These are phyloP conservation scores for Cyclopterus lumpus DNA, from an alignment of 2,797 vertebrate genomes.

Conservation along the genomic window DNA sequence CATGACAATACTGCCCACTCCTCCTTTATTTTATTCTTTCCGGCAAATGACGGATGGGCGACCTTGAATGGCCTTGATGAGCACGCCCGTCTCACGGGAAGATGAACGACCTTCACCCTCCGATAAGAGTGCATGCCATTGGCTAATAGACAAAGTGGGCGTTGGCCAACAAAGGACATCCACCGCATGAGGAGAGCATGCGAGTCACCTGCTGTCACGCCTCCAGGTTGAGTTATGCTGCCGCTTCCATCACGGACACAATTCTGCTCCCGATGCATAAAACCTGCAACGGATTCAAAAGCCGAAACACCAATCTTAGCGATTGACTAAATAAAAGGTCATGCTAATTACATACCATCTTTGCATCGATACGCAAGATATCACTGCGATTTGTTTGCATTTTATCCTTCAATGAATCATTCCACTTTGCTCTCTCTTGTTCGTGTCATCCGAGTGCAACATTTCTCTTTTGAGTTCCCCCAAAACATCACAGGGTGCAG, in stretches of 20 bases:
- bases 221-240: conserved; percentile 50
- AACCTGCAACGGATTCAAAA: conserved; percentile 1
- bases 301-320: not conserved
- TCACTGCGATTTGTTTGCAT: not conserved
- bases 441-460: not conserved
- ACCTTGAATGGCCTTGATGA: conserved; percentile 63
- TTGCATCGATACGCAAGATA: not conserved
- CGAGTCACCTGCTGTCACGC: conserved; percentile 39
- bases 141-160: conserved; percentile 44
- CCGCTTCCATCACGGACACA: not conserved
- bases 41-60: conserved; percentile 27
- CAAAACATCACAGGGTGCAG: not conserved
- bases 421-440: not conserved
- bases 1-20: conserved; percentile 23
- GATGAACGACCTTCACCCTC: conserved; percentile 36
- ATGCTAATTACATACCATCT: too few species aligned
- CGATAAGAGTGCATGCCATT: conserved; percentile 14
- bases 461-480: not conserved
- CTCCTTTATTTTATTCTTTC: not conserved
- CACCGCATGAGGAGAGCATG: not conserved
- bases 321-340: not conserved
- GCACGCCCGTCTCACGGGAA: conserved; percentile 31
- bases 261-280: not conserved
- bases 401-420: not conserved
- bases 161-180: conserved; percentile 3